Evolutionary conservation across 2,797 vertebrate genomes (phyloP), one percentile per base, ranked within the genome.

Genomic region (Odontamblyopus lacepedii): DNA sequence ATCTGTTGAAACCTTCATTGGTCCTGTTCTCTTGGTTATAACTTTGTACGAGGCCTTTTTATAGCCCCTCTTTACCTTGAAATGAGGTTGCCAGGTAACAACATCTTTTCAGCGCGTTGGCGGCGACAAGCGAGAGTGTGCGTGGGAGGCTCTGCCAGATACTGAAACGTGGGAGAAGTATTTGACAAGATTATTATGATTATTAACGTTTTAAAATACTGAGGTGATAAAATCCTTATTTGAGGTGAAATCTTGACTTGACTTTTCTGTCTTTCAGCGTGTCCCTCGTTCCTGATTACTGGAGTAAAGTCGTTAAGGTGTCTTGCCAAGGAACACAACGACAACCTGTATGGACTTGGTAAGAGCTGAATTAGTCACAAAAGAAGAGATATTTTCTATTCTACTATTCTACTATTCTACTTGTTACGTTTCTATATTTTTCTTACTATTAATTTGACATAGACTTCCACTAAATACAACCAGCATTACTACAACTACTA

Each of bases 41-140:
- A 23, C 55, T 87, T 83, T 87, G 80, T 79, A 59, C 82, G 88
- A 87, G 73, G 72, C 79, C 82, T 86, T 86, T 87, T 84, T 81
- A 78, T 81, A 83, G 83, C 81, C 82, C 74, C 80, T 85, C 80
- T 83, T 87, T 86, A 90, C 87, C 89, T 90, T 86, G 85, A 80
- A 81, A 89, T 67, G 73, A 85, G 84, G 87, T 89, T 91, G 90
- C 89, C 87, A 90, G 83, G 90, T 87, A 90, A 89, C 90, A 82
- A 76, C 83, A 80, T 85, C 80, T 70, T 64, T 69, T 69, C 60
- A 74, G 55, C n/a, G 69, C 79, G 75, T 72, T 35, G 35, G 35
- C 61, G 48, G 44, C 18, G 38, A 29, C 51, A 7, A 73, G 27
- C 26, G n/a, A 15, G 55, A 71, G 18, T 7, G 77, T 44, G 67